Conservation (phyloP, 1,140 invertebrate genomes). For the Drosophila eugracilis region DNA sequence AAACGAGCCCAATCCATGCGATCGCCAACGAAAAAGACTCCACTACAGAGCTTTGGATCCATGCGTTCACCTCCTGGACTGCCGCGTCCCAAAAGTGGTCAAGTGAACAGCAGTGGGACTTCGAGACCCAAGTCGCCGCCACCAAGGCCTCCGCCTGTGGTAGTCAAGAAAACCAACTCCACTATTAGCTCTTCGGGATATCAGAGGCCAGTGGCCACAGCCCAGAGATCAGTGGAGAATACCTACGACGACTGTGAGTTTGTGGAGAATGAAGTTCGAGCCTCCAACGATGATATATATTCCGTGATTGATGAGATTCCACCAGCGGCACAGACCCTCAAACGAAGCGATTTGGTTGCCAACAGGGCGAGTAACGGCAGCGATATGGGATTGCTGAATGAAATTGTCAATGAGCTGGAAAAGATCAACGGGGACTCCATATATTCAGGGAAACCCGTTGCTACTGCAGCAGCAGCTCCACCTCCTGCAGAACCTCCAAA, state of each 20-base stretch:
- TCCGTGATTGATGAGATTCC: slow-evolving; percentile 93
- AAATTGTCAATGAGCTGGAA: slow-evolving; percentile 94
- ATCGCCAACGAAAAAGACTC: slow-evolving; percentile 85
- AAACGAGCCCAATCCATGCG: slow-evolving; percentile 92
- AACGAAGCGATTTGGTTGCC: slow-evolving; percentile 76
- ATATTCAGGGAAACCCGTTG: slow-evolving; percentile 88
- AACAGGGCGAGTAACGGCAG: slow-evolving; percentile 84
- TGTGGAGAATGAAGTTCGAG: slow-evolving; percentile 84
- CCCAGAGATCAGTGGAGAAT: slow-evolving; percentile 80
- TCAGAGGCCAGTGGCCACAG: slow-evolving; percentile 84
- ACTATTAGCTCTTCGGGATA: slow-evolving; percentile 77
- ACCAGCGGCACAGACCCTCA: slow-evolving; percentile 74
- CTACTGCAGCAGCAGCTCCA: slow-evolving; percentile 67
- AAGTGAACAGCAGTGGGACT: slow-evolving; percentile 84
- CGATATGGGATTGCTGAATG: slow-evolving; percentile 90
- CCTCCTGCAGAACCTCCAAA: slow-evolving; percentile 23
- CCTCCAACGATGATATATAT: slow-evolving; percentile 91
- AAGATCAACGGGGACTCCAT: slow-evolving; percentile 93
- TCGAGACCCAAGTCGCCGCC: slow-evolving; percentile 88
- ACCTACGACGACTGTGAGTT: slow-evolving; percentile 93
- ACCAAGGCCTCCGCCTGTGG: slow-evolving; percentile 86
- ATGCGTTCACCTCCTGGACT: slow-evolving; percentile 88
- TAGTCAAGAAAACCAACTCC: slow-evolving; percentile 82
- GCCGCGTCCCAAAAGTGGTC: slow-evolving; percentile 88
- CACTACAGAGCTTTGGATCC: slow-evolving; percentile 91